phyloP scores from a whole-genome alignment of 2,113 vertebrate species.

The Drymodes brunneopygia region DNA sequence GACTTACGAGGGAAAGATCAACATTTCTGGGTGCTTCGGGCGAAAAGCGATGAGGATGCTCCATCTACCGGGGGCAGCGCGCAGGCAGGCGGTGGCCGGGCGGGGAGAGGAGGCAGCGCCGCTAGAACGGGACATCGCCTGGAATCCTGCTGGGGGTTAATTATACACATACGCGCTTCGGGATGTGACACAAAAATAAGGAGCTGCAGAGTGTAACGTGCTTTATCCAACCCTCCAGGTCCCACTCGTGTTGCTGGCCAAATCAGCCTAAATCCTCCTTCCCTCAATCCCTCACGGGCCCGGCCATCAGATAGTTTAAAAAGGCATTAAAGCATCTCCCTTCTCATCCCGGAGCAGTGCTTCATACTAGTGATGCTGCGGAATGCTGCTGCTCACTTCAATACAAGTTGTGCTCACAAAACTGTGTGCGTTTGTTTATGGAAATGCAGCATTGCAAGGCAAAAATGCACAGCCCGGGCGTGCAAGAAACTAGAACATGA shows the following conservation, averaged over 20 bases:
- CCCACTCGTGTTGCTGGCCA: background rate
- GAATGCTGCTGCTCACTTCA: rapidly evolving
- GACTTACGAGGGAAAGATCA: background rate
- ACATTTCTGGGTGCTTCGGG: background rate
- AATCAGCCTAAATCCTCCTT: background rate
- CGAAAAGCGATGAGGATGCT: constrained; percentile 66
- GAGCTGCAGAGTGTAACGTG: background rate
- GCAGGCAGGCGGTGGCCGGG: background rate
- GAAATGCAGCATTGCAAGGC: background rate
- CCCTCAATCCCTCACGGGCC: rapidly evolving
- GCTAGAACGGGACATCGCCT: background rate
- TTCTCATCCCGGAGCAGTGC: background rate
- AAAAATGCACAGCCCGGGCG: background rate
- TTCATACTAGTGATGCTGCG: background rate
- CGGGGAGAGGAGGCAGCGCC: background rate
- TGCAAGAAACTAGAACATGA: background rate
- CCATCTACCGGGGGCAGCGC: constrained; percentile 61
- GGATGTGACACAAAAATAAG: background rate
- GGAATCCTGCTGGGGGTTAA: rapidly evolving
- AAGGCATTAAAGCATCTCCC: background rate
- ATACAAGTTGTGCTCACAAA: background rate
- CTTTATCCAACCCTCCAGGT: background rate
- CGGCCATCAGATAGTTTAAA: background rate
- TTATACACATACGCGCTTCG: rapidly evolving
- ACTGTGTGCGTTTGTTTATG: background rate